These are phyloP conservation scores for Notechis scutatus DNA, from an alignment of 2,113 vertebrate species.

Conservation along the genomic window DNA sequence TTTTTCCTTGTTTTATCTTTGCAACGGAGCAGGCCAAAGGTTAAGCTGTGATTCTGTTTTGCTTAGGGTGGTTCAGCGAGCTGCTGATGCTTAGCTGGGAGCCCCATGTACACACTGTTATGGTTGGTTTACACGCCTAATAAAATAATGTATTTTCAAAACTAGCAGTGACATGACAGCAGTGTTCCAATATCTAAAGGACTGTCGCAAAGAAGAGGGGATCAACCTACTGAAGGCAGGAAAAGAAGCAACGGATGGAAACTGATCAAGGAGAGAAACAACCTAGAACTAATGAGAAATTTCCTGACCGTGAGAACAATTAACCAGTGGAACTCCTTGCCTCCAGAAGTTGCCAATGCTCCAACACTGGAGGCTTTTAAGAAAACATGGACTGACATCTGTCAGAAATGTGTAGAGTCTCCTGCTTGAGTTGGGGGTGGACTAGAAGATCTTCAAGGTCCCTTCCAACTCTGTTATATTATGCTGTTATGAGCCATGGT, in stretches of 20 bases:
- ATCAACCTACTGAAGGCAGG: neutral
- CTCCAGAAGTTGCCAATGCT: neutral
- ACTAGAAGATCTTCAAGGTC: neutral
- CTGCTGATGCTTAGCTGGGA: neutral
- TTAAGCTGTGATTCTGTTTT: neutral
- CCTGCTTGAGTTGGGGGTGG: neutral
- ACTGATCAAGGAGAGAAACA: neutral
- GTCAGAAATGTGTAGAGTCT: neutral
- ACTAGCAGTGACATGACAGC: neutral
- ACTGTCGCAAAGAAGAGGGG: neutral
- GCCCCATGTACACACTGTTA: neutral
- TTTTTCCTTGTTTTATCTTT: neutral
- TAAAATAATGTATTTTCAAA: neutral
- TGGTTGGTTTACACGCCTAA: neutral
- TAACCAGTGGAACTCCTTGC: neutral
- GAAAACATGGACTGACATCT: neutral
- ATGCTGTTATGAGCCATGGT: neutral
- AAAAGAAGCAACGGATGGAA: neutral
- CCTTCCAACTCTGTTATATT: neutral
- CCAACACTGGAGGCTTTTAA: neutral
- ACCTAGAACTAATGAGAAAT: neutral
- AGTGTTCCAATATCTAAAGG: neutral
- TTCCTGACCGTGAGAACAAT: neutral
- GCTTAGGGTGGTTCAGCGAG: neutral
- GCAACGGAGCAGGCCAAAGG: neutral